These are phyloP conservation scores for Catharus minimus DNA, from an alignment of 2,113 vertebrate genomes.

Conservation along the genomic window DNA sequence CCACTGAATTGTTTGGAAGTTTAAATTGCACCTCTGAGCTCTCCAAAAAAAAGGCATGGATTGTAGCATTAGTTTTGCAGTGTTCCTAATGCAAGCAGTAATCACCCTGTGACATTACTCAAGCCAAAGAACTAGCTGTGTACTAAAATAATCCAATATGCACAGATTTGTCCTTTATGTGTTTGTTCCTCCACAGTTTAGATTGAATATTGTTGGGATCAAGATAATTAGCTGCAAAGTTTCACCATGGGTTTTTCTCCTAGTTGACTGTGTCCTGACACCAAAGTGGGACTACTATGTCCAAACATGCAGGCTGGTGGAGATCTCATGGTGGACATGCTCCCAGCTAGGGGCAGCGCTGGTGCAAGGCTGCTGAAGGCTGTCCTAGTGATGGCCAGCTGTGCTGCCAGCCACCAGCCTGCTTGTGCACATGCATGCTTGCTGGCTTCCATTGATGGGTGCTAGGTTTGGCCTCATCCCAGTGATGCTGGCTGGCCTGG, in stretches of 20 bases:
- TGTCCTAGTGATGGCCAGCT: accelerated
- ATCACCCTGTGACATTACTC: neutral
- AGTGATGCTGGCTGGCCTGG: neutral
- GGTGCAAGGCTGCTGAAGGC: neutral
- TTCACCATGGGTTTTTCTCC: neutral
- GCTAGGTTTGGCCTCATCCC: neutral
- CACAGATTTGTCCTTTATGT: neutral
- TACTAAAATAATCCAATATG: neutral
- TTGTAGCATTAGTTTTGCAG: neutral
- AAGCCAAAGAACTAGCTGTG: neutral
- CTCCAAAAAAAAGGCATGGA: neutral
- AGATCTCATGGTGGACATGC: accelerated
- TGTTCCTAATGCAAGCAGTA: neutral
- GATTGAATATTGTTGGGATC: neutral
- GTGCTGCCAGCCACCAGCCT: neutral
- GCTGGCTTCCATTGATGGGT: neutral
- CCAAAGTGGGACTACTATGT: neutral
- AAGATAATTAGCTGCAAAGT: neutral
- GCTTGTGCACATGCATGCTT: neutral
- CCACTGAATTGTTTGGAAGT: neutral
- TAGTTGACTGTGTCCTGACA: neutral
- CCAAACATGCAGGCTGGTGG: neutral
- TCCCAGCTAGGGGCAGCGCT: neutral
- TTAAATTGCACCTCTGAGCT: neutral
- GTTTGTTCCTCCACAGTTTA: neutral